phyloP scores from a whole-genome alignment of 2,797 vertebrate species.

The Megaceryle alcyon region DNA sequence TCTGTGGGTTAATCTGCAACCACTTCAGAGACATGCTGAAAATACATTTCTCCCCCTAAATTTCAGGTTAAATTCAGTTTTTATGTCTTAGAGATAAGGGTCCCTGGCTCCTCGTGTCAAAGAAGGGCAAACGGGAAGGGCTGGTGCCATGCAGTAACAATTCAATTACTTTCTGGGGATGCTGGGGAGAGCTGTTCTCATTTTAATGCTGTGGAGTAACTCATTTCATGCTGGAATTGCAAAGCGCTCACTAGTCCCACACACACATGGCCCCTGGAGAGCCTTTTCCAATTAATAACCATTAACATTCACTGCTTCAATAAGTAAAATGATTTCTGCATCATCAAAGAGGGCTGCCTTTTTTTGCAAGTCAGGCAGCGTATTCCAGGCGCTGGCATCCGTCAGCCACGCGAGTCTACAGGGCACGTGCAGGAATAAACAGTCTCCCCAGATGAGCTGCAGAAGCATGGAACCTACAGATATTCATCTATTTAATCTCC shows the following conservation, averaged over 20 bases:
- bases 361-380: background rate
- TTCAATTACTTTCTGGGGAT: constrained; percentile 47
- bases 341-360: constrained; percentile 22
- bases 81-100: background rate
- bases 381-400: background rate
- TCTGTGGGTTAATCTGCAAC: background rate
- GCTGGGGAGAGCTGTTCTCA: constrained; percentile 35
- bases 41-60: background rate
- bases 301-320: constrained; percentile 67
- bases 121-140: background rate
- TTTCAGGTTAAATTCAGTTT: background rate
- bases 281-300: constrained; percentile 69
- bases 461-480: background rate
- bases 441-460: background rate
- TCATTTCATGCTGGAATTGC: constrained; percentile 64
- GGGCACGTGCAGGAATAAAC: background rate
- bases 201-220: constrained; percentile 36
- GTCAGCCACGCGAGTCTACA: background rate
- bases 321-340: constrained; percentile 65
- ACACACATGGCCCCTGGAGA: constrained; percentile 47
- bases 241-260: constrained; percentile 16
- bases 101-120: background rate
- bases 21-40: background rate
- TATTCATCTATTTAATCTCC: background rate
- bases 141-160: background rate